Evolutionary conservation across 2,888 invertebrate species (phyloP).

Genomic region (Idaea aversata): DNA sequence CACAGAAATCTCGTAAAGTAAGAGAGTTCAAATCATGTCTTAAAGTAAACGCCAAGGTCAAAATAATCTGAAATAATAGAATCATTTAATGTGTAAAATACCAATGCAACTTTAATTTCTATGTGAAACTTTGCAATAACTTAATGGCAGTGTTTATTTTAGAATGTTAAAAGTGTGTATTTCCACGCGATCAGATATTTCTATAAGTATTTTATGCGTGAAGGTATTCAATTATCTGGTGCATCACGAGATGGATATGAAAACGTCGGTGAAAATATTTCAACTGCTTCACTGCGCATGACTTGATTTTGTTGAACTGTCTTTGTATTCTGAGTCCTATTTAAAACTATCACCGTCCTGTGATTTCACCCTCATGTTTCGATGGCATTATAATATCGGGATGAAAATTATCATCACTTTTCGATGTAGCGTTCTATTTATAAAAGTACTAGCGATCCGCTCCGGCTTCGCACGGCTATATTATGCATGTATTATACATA

Average conservation of each 20-base stretch:
- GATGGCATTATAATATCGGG: no score
- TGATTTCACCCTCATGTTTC: no score
- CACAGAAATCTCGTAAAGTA: background rate
- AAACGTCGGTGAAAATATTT: slow-evolving; percentile 69
- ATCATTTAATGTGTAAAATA: background rate
- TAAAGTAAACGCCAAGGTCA: background rate
- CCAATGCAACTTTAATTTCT: background rate
- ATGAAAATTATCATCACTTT: no score
- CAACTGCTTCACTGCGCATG: slow-evolving; percentile 59
- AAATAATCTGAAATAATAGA: background rate
- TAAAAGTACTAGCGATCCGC: no score
- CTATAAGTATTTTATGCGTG: slow-evolving; percentile 64
- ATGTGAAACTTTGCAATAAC: background rate
- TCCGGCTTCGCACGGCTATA: no score
- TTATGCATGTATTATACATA: no score
- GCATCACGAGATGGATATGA: slow-evolving; percentile 66
- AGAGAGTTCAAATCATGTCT: background rate
- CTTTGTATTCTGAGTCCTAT: background rate
- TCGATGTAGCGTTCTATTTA: no score
- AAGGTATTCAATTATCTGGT: slow-evolving; percentile 67
- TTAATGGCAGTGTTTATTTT: background rate
- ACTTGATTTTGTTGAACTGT: slow-evolving; percentile 9
- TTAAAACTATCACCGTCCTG: no score
- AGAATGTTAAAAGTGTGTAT: slow-evolving; percentile 23
- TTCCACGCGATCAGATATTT: slow-evolving; percentile 50